phyloP scores from a whole-genome alignment of 2,888 invertebrate species.

The Hydrotaea diabolus region DNA sequence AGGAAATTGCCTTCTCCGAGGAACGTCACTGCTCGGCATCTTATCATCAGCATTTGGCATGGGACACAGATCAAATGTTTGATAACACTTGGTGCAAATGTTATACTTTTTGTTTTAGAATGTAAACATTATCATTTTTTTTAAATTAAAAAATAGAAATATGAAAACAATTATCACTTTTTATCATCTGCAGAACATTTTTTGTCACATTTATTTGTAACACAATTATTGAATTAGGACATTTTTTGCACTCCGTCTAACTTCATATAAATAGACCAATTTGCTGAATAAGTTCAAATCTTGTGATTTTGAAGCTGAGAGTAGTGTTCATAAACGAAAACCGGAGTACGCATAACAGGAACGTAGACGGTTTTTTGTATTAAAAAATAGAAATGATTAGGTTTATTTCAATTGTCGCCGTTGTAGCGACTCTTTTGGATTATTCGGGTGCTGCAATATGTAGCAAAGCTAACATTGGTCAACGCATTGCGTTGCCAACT shows the following conservation, averaged over 20 bases:
- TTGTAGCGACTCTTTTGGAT: constrained; percentile 21
- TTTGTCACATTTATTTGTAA: constrained; percentile 4
- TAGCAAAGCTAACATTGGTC: constrained; percentile 52
- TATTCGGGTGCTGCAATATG: constrained; percentile 53
- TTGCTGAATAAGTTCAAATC: background rate
- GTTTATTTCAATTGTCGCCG: constrained; percentile 32
- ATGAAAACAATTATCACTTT: constrained; percentile 31
- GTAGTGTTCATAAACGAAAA: background rate
- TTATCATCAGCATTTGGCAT: background rate
- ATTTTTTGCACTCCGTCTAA: background rate
- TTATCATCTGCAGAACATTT: constrained; percentile 25
- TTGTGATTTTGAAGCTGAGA: background rate
- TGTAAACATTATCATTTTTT: background rate
- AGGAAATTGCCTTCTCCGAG: background rate
- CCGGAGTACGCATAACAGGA: background rate
- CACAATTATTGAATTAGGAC: constrained; percentile 57
- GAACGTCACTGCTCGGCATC: background rate
- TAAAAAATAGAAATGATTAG: background rate
- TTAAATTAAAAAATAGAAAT: constrained; percentile 8
- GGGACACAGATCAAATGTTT: background rate
- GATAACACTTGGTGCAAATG: constrained; percentile 6
- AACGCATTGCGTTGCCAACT: constrained; percentile 58
- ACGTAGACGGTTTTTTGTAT: background rate
- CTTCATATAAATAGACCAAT: constrained; percentile 3
- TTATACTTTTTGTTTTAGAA: constrained; percentile 17